Percentiles rank a stretch among this genome's conserved stretches.
phyloP scores from a whole-genome alignment of 2,888 invertebrate species.

The Drosophila birchii region DNA sequence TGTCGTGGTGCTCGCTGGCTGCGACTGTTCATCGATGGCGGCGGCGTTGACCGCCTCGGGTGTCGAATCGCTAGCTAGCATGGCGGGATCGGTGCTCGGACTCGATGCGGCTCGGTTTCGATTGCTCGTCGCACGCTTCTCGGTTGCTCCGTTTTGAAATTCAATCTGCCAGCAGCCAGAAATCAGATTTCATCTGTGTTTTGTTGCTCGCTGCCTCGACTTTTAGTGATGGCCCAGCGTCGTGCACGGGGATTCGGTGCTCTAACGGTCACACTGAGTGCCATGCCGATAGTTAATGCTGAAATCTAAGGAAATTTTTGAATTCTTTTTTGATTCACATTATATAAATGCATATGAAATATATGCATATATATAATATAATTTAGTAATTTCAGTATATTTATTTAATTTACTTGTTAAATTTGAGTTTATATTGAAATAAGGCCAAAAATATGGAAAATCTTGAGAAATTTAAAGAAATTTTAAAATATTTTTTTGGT shows the following conservation, averaged over 20 bases:
- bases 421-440: no score
- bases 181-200: constrained; percentile 16
- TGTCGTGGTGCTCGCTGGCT: constrained; percentile 18
- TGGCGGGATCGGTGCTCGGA: constrained; percentile 14
- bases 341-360: no score
- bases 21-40: constrained; percentile 1
- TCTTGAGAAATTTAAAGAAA: no score
- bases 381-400: no score
- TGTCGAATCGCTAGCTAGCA: constrained; percentile 32
- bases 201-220: constrained; percentile 10
- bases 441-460: no score
- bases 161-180: constrained; percentile 16
- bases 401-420: no score
- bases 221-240: not conserved
- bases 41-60: not conserved
- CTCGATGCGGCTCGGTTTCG: constrained; percentile 7
- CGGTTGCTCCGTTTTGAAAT: constrained; percentile 20
- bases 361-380: no score
- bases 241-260: not conserved
- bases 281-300: not conserved
- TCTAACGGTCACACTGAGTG: not conserved
- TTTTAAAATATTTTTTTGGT: no score
- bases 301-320: not conserved
- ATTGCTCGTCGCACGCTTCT: constrained; percentile 7
- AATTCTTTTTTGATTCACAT: not conserved